These are phyloP conservation scores for Porites lutea DNA, from an alignment of 64 coral and sea anemone species.

Conservation along the genomic window DNA sequence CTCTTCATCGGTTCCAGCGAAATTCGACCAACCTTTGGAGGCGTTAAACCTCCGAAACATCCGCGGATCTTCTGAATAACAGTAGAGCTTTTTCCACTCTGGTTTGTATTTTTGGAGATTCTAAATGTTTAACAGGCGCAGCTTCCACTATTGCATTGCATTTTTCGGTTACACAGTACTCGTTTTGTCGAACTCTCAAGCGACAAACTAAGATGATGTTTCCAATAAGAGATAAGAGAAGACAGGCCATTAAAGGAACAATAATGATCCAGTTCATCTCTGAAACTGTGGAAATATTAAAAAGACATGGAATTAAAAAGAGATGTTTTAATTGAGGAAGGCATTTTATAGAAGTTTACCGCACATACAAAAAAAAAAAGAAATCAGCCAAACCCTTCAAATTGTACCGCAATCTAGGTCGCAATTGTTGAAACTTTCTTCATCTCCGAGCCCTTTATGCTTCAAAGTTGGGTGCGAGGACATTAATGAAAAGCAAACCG, in stretches of 20 bases:
- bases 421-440: too few relatives aligned
- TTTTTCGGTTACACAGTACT: neutral
- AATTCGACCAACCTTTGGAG: neutral
- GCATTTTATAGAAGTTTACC: neutral
- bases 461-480: too few relatives aligned
- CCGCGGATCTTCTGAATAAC: neutral
- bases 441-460: too few relatives aligned
- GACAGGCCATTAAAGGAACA: constrained; percentile 37
- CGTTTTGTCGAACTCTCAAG: constrained; percentile 12
- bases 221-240: constrained; percentile 14
- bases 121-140: neutral
- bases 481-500: too few relatives aligned
- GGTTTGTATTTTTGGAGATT: neutral
- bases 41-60: constrained; percentile 6
- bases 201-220: constrained; percentile 47
- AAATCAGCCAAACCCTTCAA: too few relatives aligned
- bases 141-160: neutral
- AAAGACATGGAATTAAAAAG: neutral
- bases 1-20: neutral
- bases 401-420: too few relatives aligned
- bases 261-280: constrained; percentile 31
- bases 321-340: neutral
- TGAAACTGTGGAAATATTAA: constrained; percentile 9
- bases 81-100: neutral
- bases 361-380: too few relatives aligned